Conservation (phyloP, 2,888 invertebrate genomes). For the Clivina fossor region DNA sequence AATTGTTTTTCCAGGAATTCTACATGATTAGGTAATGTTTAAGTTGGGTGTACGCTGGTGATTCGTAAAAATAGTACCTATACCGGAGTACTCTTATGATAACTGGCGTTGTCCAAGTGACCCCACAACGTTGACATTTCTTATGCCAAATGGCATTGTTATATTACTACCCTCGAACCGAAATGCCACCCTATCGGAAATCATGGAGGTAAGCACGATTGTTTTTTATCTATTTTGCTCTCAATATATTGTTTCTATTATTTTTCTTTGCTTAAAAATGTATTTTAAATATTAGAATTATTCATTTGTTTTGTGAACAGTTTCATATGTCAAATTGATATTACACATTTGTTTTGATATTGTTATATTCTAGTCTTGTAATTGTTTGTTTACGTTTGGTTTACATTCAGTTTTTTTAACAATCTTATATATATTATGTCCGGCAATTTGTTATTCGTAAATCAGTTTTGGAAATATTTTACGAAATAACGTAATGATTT, state of each 20-base stretch:
- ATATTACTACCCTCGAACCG: slow-evolving; percentile 72
- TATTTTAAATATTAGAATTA: too few relatives aligned
- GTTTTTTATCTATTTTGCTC: too few relatives aligned
- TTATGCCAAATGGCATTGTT: slow-evolving; percentile 86
- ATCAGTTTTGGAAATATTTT: neutral
- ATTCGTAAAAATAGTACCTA: slow-evolving; percentile 47
- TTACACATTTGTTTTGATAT: too few relatives aligned
- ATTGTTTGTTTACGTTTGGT: slow-evolving; percentile 14
- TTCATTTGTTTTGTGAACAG: too few relatives aligned
- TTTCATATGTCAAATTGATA: too few relatives aligned
- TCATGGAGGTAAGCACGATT: slow-evolving; percentile 91
- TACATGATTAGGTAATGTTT: slow-evolving; percentile 28
- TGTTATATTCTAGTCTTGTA: too few relatives aligned
- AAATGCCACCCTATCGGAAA: slow-evolving; percentile 79
- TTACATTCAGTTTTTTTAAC: slow-evolving; percentile 10
- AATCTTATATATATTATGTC: neutral
- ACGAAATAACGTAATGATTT: neutral
- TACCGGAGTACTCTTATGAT: slow-evolving; percentile 44
- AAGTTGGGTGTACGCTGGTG: slow-evolving; percentile 12
- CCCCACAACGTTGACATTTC: slow-evolving; percentile 72
- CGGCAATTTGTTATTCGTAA: neutral
- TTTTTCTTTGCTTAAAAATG: too few relatives aligned
- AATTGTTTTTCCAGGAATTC: slow-evolving; percentile 25
- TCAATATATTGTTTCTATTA: too few relatives aligned
- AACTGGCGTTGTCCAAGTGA: slow-evolving; percentile 49